Base-by-base conservation (phyloP, 1,140 invertebrate species). In the Heliothis subflexa region DNA sequence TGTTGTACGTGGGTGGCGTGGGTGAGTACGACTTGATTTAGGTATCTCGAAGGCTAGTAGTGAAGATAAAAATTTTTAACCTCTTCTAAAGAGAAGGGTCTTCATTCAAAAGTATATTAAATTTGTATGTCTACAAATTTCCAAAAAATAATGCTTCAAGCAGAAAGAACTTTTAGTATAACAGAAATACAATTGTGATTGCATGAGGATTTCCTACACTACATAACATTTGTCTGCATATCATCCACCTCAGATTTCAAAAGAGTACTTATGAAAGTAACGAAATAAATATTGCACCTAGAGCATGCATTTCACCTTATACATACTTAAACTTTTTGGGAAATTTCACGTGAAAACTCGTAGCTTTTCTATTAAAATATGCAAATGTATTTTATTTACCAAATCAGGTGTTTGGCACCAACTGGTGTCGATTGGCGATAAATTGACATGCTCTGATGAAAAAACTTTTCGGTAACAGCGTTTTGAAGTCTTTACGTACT, bases 401-500 rank as follows among this genome's bases (percentile, higher is more conserved):
- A 11, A 21, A 55, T 55, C 54, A 55, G 54, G 54, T 18, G 16
- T 18, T 55, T 55, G 54, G 5, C 54, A 18, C 16, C 16, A 21
- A 55, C 54, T 55, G 12, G 54, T 55, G 54, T 55, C 54, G 16
- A 55, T 55, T 55, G 13, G 16, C 54, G 54, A 10, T 55, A 55
- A 55, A 55, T 55, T 55, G 54, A 55, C 16, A 55, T 18, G 54
- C 16, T 18, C 5, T 55, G 18, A 55, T 55, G 54, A 55, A 55
- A 55, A 55, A 55, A 55, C 54, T 55, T 55, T 55, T 55, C 16
- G n/a, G 54, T 55, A 11, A 18, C 54, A 55, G 16, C 16, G 54
- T 55, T 55, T 16, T 55, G 18, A 18, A 52, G 14, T n/a, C 50
- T 52, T 52, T n/a, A 55, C 54, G 7, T 55, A 55, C 16, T 55